Conservation (phyloP, 2,888 invertebrate genomes). For the Amphipoea oculea region DNA sequence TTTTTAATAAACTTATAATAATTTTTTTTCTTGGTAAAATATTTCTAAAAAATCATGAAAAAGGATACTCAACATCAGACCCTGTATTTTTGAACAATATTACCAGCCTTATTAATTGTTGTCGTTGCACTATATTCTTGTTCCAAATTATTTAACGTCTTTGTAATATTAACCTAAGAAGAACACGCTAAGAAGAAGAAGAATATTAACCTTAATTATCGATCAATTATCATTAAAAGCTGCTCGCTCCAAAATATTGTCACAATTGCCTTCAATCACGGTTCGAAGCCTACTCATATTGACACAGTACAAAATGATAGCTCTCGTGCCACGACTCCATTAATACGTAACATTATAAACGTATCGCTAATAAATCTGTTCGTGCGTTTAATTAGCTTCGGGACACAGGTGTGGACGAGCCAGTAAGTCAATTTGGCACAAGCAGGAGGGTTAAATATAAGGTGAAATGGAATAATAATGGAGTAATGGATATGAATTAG, state of each 20-base stretch:
- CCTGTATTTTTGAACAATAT: neutral
- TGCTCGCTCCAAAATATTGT: neutral
- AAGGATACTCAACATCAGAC: too few relatives aligned
- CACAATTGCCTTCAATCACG: neutral
- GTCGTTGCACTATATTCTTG: neutral
- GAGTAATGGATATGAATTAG: neutral
- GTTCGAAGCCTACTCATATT: constrained; percentile 23
- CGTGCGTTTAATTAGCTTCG: constrained; percentile 47
- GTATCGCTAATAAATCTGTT: constrained; percentile 63
- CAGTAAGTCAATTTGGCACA: constrained; percentile 42
- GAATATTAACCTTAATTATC: neutral
- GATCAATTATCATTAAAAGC: neutral
- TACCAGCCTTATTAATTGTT: neutral
- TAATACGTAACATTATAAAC: constrained; percentile 62
- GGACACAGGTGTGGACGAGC: neutral
- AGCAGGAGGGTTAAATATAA: neutral
- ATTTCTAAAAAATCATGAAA: neutral
- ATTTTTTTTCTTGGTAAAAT: neutral
- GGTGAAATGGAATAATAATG: neutral
- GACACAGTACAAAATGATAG: constrained; percentile 51
- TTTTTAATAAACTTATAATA: neutral
- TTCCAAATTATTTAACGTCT: neutral
- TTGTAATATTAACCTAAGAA: neutral
- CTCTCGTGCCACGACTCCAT: constrained; percentile 68
- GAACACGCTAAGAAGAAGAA: too few relatives aligned